Evolutionary conservation across 1,140 invertebrate species (phyloP), one percentile per base, ranked within the genome.

Genomic region (Diachasmimorpha longicaudata): DNA sequence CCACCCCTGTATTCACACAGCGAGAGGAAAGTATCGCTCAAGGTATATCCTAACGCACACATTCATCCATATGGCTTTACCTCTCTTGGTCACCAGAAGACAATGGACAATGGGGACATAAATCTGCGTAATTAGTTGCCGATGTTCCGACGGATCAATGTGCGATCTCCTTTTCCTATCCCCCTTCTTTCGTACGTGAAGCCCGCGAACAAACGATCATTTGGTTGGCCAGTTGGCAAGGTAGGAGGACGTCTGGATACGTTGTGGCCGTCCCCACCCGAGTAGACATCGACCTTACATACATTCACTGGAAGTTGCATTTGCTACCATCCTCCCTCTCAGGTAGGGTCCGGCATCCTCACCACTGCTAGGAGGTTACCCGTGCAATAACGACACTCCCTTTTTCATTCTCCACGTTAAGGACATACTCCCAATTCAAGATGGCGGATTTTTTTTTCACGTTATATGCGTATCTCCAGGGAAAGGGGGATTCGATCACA

Each of bases 41-140:
- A 67, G 74, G 75, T 71, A 70, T 78, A 67, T 42, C 25, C 66
- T 11, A 68, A 68, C 66, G 16, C 31, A 37, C 14, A 16, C 66
- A 37, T 25, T 11, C 25, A 68, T 13, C 11, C 36, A 68, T 36
- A 0, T 37, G 16, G 14, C 0, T 68, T 39, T 16, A 68, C 11
- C 31, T 16, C 36, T 68, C 63, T 31, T 46, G 44, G 36, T 39
- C 52, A 37, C 52, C 16, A 72, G 25, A 84, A 90, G 89, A 91
- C 90, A 91, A 91, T 91, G 90, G 90, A 91, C 91, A 91, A 91
- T 91, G 88, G 90, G 87, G 86, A 91, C 90, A 91, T 91, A 91
- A 91, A 91, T 91, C 91, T 91, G 90, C 88, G 90, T 91, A 91
- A 91, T 91, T 91, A 91, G 91, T 91, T 91, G 90, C 90, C 89